Evolutionary conservation across 2,888 invertebrate genomes (phyloP), one percentile per base, ranked within the genome.

Genomic region (Drosophila melanocephala): DNA sequence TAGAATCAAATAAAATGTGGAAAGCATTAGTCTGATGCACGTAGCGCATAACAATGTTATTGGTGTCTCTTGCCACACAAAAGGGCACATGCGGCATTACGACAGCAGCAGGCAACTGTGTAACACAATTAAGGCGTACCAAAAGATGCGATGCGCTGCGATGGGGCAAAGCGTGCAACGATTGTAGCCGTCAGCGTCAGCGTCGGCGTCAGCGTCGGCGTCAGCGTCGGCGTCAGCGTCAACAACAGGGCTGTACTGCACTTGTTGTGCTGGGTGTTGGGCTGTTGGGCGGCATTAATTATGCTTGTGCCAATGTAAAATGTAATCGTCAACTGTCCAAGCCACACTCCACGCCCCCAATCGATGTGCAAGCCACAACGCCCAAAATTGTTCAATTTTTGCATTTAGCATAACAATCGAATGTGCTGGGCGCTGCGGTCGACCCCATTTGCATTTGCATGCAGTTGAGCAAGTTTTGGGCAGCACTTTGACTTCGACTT

Each of bases 381-480:
- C 59, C 55, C 66, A 28, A 84, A 87, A 81, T 87, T 87, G 84
- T 89, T 89, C 82, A 89, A 81, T 78, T 81, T 87, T 75, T 69
- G 77, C 79, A 81, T 22, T 47, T 9, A 5, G 16, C 47, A 47
- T 47, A 79, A 70, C 86, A 88, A 68, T 72, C 67, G 72, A 59
- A 86, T 63, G 30, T 50, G 16, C 50, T 37, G 22, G 22, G 22
- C 22, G 22, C 22, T 22, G 26, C 58, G 37, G 61, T 39, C 71
- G 89, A 70, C 87, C 87, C 66, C 75, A 70, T 81, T 87, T 59
- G 59, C 60, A 70, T 81, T 87, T 59, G 61, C 62, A 77, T 77
- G 80, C 80, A 73, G 70, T 68, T 65, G 14, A 63, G 57, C 53
- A 70, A 47, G 35, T 61, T 51, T 57, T 42, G 14, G 42, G 39